Conservation (phyloP, 2,888 invertebrate species). For the Cerastoderma edule region DNA sequence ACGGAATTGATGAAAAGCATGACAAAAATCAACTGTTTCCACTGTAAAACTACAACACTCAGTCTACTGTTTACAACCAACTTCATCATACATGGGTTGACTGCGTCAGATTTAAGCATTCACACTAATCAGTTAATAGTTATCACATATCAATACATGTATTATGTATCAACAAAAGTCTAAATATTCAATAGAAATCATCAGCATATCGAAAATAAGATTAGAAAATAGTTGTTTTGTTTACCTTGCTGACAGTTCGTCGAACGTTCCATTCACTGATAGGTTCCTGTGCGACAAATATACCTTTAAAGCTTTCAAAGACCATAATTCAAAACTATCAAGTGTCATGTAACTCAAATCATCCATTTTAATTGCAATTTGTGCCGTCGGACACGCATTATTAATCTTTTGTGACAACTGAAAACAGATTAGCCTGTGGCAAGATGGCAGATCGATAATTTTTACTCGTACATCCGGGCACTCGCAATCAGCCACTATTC, state of each 20-base stretch:
- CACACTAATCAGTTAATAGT: background rate
- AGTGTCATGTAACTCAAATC: slow-evolving; percentile 36
- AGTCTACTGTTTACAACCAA: background rate
- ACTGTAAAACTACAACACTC: background rate
- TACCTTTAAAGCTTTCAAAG: slow-evolving; percentile 38
- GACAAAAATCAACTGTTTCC: background rate
- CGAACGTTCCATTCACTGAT: slow-evolving; percentile 32
- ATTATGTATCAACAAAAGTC: background rate
- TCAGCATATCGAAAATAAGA: background rate
- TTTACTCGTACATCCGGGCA: slow-evolving; percentile 33
- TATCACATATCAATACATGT: background rate
- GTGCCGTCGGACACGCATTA: too few relatives aligned
- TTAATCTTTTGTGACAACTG: too few relatives aligned
- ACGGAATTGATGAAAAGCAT: background rate
- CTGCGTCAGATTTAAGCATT: background rate
- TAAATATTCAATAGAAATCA: background rate
- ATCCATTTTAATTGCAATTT: slow-evolving; percentile 26
- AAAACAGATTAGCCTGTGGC: background rate
- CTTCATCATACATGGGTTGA: background rate
- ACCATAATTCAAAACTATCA: slow-evolving; percentile 39
- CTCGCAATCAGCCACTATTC: background rate
- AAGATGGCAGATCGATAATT: slow-evolving; percentile 6
- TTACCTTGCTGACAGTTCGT: slow-evolving; percentile 40
- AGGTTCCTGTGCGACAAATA: slow-evolving; percentile 31
- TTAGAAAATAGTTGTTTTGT: background rate